Evolutionary conservation across 2,113 vertebrate species (phyloP), one percentile per base, ranked within the genome.

Genomic region (Psilopogon haemacephalus): DNA sequence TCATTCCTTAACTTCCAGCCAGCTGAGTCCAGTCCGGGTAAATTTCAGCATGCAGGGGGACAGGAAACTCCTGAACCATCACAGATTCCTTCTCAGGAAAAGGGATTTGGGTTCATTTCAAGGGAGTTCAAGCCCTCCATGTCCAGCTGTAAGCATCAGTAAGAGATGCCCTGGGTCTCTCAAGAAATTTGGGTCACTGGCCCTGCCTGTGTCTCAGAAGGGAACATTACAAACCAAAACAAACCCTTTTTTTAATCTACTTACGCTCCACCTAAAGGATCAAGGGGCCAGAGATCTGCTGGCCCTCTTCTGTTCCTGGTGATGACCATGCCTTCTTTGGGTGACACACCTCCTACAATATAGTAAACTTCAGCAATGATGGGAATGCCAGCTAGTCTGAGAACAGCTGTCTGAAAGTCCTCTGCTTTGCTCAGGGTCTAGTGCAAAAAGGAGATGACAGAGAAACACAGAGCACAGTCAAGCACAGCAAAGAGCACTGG

Each of bases 341-440:
- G 93, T 0, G 68, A 92, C 6, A 93, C 90, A 0, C 99, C 99
- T 5, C 97, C 99, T 10, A 99, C 98, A 14, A 99, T 99, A 82
- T 99, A 99, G 92, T 99, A 99, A 64, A 99, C 98, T 42, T 98
- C 97, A 9, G 98, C 98, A 87, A 99, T 99, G 72, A 99, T 98
- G 52, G 99, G 99, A 12, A 97, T 94, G 80, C 94, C 97, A 55
- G 99, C 97, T 68, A 99, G 97, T 38, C 96, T 97, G 64, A 97
- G 70, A 73, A 98, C 97, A 50, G 99, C 99, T 26, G 97, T 96
- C 88, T 98, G 96, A 69, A 99, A 99, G 95, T 98, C 84, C 59
- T 97, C 90, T 8, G 98, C 98, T 91, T 97, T 88, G 12, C 83
- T 95, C 87, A 98, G 90, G 69, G 97, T 97, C 98, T 98, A 63